These are phyloP conservation scores for Pipra filicauda DNA, from an alignment of 2,113 vertebrate genomes.

Conservation along the genomic window DNA sequence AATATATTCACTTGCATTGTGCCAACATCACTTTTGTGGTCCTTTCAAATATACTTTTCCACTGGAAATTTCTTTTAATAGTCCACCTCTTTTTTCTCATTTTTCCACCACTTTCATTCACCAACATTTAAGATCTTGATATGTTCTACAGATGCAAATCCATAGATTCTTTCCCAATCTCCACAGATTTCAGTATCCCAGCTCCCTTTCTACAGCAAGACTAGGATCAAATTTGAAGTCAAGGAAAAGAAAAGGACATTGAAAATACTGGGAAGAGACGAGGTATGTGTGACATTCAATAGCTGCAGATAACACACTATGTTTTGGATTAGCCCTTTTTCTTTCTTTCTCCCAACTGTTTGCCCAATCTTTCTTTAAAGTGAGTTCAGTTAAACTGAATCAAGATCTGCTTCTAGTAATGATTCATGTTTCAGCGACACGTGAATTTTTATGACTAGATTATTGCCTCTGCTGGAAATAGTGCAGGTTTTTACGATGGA, in stretches of 20 bases:
- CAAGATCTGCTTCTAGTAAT: neutral
- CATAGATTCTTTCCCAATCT: neutral
- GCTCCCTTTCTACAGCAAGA: neutral
- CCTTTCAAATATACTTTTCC: neutral
- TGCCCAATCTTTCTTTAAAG: neutral
- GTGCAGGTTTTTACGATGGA: conserved; percentile 21
- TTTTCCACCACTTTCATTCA: neutral
- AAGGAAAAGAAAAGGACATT: neutral
- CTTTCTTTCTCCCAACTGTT: neutral
- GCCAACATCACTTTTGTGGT: neutral
- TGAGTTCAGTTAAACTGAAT: neutral
- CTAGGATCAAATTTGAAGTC: neutral
- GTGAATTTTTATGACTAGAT: neutral
- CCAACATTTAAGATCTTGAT: neutral
- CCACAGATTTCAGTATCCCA: neutral
- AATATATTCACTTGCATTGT: neutral
- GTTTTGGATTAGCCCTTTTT: neutral
- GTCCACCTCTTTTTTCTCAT: neutral
- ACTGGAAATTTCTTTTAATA: neutral
- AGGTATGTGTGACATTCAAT: neutral
- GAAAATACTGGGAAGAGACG: neutral
- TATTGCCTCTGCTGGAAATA: neutral
- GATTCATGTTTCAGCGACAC: conserved; percentile 9
- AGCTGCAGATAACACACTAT: neutral
- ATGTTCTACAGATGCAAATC: neutral